These are phyloP conservation scores for Myiothlypis chrysogaster DNA, from an alignment of 2,797 vertebrate genomes.

Conservation along the genomic window DNA sequence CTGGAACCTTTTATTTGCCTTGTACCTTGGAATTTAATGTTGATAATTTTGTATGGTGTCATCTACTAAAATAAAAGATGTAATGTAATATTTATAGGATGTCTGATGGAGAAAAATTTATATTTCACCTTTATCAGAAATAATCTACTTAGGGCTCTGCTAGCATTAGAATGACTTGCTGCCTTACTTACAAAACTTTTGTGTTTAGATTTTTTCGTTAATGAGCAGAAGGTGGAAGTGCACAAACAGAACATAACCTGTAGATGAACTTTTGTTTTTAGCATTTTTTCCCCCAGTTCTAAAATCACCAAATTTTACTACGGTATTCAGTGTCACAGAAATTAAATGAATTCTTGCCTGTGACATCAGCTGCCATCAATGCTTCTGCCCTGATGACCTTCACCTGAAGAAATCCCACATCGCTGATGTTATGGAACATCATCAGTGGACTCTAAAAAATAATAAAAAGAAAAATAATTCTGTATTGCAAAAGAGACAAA, in stretches of 20 bases:
- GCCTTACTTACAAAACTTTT: not conserved
- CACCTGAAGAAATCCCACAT: slow-evolving; percentile 95
- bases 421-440: slow-evolving; percentile 91
- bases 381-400: slow-evolving; percentile 96
- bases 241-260: not conserved
- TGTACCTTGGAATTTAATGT: not conserved
- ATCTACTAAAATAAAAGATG: not conserved
- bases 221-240: not conserved
- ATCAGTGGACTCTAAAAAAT: slow-evolving; percentile 81
- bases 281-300: not conserved
- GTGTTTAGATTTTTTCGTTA: not conserved
- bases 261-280: not conserved
- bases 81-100: not conserved
- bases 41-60: not conserved
- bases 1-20: not conserved
- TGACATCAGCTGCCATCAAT: slow-evolving; percentile 97
- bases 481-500: not conserved
- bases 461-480: not conserved
- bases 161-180: not conserved
- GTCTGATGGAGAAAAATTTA: not conserved
- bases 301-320: not conserved
- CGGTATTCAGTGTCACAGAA: not conserved
- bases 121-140: not conserved
- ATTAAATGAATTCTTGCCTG: slow-evolving; percentile 80
- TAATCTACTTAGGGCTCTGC: not conserved